Evolutionary conservation across 35 echinoderm and acorn worm species (phyloP).

Genomic region (Patiria miniata): DNA sequence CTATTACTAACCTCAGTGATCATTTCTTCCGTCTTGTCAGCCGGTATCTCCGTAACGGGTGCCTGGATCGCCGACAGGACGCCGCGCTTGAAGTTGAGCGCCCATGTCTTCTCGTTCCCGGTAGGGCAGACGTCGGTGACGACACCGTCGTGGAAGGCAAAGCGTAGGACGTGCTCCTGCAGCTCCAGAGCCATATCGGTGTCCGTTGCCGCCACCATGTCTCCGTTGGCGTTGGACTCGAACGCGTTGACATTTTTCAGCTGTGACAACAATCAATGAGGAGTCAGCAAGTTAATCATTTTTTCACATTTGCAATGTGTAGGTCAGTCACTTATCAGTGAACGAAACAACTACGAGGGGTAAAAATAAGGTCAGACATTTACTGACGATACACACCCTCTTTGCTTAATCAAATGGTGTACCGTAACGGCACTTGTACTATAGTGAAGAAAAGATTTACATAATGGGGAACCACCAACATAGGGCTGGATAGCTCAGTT

Average conservation of each 20-base stretch:
- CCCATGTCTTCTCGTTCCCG: constrained; percentile 45
- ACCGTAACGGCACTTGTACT: too few relatives aligned
- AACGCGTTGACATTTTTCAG: constrained; percentile 33
- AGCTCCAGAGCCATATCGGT: constrained; percentile 28
- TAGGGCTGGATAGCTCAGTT: too few relatives aligned
- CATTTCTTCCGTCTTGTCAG: neutral
- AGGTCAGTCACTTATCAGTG: too few relatives aligned
- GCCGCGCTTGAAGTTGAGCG: constrained; percentile 82
- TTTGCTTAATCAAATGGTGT: too few relatives aligned
- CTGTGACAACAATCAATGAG: neutral
- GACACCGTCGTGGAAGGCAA: constrained; percentile 64
- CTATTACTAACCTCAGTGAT: neutral
- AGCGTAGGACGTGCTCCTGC: constrained; percentile 39
- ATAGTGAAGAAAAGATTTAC: too few relatives aligned
- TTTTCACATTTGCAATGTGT: too few relatives aligned
- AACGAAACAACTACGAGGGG: too few relatives aligned
- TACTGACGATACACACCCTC: too few relatives aligned
- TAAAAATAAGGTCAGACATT: too few relatives aligned
- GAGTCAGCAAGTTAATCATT: too few relatives aligned
- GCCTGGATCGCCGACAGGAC: constrained; percentile 78
- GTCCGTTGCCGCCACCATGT: constrained; percentile 38
- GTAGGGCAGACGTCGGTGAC: constrained; percentile 73
- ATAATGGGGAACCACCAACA: too few relatives aligned
- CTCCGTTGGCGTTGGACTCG: constrained; percentile 27
- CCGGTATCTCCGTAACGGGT: constrained; percentile 19